Conservation (phyloP, 2,113 vertebrate species). For the Cichladusa arquata region DNA sequence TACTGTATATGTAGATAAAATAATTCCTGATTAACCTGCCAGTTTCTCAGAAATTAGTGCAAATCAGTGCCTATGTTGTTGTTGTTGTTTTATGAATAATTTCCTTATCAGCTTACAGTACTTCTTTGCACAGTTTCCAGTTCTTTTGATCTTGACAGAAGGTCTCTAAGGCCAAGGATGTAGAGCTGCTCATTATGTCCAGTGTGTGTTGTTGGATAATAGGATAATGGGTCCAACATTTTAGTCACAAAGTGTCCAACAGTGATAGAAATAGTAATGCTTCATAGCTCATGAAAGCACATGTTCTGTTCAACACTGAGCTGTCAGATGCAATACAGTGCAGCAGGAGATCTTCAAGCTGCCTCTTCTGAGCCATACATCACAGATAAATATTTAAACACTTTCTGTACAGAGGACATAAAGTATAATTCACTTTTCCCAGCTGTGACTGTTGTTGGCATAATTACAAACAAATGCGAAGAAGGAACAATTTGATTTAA, state of each 20-base stretch:
- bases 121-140: background rate
- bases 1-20: background rate
- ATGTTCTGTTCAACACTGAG: background rate
- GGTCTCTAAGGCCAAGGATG: background rate
- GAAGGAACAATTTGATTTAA: slow-evolving; percentile 48
- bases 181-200: background rate
- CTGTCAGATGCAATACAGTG: background rate
- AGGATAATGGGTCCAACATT: background rate
- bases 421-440: background rate
- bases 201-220: background rate
- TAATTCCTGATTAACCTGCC: background rate
- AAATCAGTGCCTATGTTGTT: background rate
- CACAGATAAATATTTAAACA: slow-evolving; percentile 35
- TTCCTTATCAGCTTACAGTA: background rate
- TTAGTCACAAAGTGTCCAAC: background rate
- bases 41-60: background rate
- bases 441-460: slow-evolving; percentile 7
- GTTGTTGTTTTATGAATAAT: background rate
- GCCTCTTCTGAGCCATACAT: background rate
- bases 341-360: background rate
- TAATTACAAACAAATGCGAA: slow-evolving; percentile 7
- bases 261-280: background rate
- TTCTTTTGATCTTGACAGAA: background rate
- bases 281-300: background rate
- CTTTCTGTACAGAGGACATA: background rate